Evolutionary conservation across 2,113 vertebrate genomes (phyloP).

Genomic region (Hippocampus barbouri): DNA sequence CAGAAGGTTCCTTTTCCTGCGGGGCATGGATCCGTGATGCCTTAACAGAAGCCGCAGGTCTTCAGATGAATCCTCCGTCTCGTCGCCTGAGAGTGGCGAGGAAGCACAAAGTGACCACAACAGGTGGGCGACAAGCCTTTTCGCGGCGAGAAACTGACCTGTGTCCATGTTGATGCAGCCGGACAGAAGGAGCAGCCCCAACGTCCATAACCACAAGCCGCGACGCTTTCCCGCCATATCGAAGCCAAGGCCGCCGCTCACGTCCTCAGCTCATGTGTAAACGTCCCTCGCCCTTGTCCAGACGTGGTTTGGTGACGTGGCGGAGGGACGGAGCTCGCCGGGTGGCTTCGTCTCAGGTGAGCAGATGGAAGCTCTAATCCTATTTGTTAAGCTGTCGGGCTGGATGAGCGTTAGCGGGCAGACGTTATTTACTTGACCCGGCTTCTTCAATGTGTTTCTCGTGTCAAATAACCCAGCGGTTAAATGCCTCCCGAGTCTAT

Average conservation of each 20-base stretch:
- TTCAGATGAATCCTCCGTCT: background rate
- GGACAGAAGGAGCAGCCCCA: constrained; percentile 61
- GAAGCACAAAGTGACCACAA: background rate
- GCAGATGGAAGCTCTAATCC: constrained; percentile 90
- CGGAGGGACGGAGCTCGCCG: background rate
- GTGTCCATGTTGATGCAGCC: constrained; percentile 53
- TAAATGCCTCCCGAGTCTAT: background rate
- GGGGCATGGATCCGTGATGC: constrained; percentile 43
- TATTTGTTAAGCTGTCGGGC: constrained; percentile 84
- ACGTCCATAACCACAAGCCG: constrained; percentile 70
- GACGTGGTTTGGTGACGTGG: background rate
- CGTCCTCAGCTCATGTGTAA: constrained; percentile 28
- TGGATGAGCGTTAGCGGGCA: constrained; percentile 48
- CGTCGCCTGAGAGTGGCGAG: constrained; percentile 8
- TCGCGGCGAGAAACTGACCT: constrained; percentile 64
- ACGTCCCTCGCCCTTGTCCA: background rate
- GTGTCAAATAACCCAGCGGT: background rate
- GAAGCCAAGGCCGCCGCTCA: background rate
- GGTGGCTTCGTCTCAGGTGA: constrained; percentile 69
- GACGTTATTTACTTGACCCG: constrained; percentile 10
- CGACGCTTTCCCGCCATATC: constrained; percentile 56
- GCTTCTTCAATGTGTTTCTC: background rate
- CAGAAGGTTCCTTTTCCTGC: constrained; percentile 76
- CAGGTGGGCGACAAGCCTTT: background rate
- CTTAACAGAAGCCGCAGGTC: constrained; percentile 14